These are phyloP conservation scores for Drosophila ezoana DNA, from an alignment of 2,888 invertebrate genomes.

Conservation along the genomic window DNA sequence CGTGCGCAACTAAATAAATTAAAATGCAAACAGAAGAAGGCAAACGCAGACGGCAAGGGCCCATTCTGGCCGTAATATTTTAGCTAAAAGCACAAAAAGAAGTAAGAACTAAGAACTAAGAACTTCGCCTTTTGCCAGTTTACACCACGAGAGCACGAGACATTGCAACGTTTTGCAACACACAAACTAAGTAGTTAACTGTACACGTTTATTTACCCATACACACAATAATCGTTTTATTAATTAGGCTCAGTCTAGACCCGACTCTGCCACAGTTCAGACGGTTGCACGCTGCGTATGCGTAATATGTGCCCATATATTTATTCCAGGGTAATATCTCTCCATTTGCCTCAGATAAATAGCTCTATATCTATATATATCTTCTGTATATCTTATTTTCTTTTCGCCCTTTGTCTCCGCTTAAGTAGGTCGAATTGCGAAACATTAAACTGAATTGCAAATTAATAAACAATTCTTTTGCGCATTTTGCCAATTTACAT, in stretches of 20 bases:
- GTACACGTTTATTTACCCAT: neutral
- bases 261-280: neutral
- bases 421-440: slow-evolving; percentile 32
- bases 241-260: slow-evolving; percentile 74
- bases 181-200: neutral
- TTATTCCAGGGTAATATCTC: too few relatives aligned
- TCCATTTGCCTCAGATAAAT: neutral
- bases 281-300: slow-evolving; percentile 41
- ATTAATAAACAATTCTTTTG: too few relatives aligned
- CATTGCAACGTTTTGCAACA: slow-evolving; percentile 12
- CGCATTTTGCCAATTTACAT: too few relatives aligned
- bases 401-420: neutral
- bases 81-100: slow-evolving; percentile 57
- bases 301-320: neutral
- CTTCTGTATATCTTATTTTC: too few relatives aligned
- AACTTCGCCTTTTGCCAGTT: slow-evolving; percentile 45
- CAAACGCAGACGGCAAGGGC: slow-evolving; percentile 19
- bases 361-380: neutral
- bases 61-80: slow-evolving; percentile 45
- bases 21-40: slow-evolving; percentile 70
- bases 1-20: slow-evolving; percentile 77
- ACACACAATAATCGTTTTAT: slow-evolving; percentile 68
- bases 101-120: slow-evolving; percentile 28
- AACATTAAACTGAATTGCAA: neutral
- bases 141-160: slow-evolving; percentile 44